phyloP scores from a whole-genome alignment of 2,888 invertebrate genomes.

The Acholoe squamosa region DNA sequence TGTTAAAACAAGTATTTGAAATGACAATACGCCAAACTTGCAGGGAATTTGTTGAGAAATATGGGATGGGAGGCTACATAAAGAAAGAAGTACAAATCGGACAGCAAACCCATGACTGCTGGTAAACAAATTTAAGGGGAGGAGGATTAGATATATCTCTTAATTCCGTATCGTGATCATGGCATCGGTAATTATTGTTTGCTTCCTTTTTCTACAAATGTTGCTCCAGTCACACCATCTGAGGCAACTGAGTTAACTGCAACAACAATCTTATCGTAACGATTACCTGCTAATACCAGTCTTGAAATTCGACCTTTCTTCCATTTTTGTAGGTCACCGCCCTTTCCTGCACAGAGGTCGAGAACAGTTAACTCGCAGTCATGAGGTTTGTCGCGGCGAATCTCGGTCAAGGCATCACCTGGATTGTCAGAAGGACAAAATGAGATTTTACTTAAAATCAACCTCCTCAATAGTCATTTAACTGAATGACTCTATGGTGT shows the following conservation, averaged over 20 bases:
- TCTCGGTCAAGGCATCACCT: constrained; percentile 80
- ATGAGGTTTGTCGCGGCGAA: constrained; percentile 72
- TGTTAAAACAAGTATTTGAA: neutral
- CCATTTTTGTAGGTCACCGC: constrained; percentile 98
- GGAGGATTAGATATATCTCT: no score
- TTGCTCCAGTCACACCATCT: neutral
- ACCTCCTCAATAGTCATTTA: neutral
- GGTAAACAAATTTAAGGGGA: no score
- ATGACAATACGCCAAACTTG: no score
- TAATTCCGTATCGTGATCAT: no score
- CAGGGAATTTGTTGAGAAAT: no score
- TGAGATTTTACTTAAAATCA: no score
- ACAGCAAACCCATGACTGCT: no score
- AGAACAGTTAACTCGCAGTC: constrained; percentile 86
- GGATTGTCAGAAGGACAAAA: no score
- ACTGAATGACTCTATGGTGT: neutral
- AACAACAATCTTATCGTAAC: neutral
- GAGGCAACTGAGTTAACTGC: neutral
- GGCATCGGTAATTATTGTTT: neutral
- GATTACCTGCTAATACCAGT: constrained; percentile 90
- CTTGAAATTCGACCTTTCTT: constrained; percentile 91
- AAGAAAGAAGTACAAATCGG: no score
- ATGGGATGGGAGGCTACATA: no score
- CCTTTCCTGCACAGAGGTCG: constrained; percentile 99
- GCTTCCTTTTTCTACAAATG: neutral